Percentiles rank a stretch among this genome's conserved stretches.
Evolutionary conservation across 2,888 invertebrate species (phyloP).

Genomic region (Parnassius smintheus): DNA sequence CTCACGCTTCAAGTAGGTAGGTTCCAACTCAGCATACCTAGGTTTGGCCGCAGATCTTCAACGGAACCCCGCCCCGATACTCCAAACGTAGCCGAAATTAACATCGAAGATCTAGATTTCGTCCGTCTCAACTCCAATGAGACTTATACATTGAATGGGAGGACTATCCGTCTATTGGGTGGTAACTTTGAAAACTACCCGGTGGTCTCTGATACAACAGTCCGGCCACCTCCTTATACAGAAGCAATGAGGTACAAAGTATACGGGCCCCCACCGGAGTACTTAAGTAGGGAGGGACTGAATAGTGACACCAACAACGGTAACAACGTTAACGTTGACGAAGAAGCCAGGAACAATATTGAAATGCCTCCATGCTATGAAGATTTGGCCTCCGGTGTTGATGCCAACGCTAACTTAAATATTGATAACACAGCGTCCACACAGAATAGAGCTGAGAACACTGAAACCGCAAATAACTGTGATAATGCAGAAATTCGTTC

Average conservation of each 20-base stretch:
- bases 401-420: conserved; percentile 30
- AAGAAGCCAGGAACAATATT: conserved; percentile 55
- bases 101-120: conserved; percentile 61
- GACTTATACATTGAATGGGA: conserved; percentile 69
- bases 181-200: conserved; percentile 66
- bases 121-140: conserved; percentile 57
- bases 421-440: neutral
- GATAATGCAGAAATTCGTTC: conserved; percentile 3
- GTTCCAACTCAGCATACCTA: conserved; percentile 61
- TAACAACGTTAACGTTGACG: conserved; percentile 47
- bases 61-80: conserved; percentile 58
- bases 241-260: conserved; percentile 66
- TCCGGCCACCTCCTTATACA: conserved; percentile 63
- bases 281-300: conserved; percentile 55
- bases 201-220: conserved; percentile 36
- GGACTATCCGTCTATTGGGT: conserved; percentile 67
- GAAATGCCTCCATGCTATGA: conserved; percentile 73
- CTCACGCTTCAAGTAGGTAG: conserved; percentile 64
- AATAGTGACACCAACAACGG: conserved; percentile 34
- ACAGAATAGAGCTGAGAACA: neutral
- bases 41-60: conserved; percentile 45
- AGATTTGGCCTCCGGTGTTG: conserved; percentile 45
- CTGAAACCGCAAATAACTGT: neutral
- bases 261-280: conserved; percentile 73
- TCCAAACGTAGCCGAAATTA: conserved; percentile 63